Conservation (phyloP, 2,888 invertebrate genomes). For the Itoplectis maculator region DNA sequence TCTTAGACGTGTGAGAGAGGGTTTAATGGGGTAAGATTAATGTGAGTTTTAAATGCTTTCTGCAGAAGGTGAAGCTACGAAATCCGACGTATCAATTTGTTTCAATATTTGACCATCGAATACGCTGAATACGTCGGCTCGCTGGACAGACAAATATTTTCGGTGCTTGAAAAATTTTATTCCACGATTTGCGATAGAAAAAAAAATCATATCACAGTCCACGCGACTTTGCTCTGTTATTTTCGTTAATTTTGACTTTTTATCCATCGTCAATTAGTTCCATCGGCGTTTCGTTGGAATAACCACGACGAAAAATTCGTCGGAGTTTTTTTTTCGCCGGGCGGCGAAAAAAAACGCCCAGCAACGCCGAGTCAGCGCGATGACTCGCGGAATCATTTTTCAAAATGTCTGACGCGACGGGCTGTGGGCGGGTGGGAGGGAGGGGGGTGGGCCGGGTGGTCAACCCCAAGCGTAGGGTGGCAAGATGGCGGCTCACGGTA, state of each 20-base stretch:
- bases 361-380: slow-evolving; percentile 70
- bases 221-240: background rate
- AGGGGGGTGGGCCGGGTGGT: slow-evolving; percentile 79
- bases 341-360: background rate
- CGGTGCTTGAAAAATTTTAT: too few species aligned
- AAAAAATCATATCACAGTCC: background rate
- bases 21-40: too few species aligned
- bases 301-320: background rate
- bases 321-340: background rate
- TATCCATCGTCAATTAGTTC: background rate
- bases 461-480: slow-evolving; percentile 84
- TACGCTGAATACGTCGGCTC: too few species aligned
- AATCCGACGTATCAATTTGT: too few species aligned
- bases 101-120: too few species aligned
- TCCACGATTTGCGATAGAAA: too few species aligned
- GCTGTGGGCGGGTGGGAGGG: slow-evolving; percentile 68
- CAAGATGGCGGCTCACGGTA: slow-evolving; percentile 85
- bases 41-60: too few species aligned
- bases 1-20: too few species aligned
- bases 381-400: slow-evolving; percentile 84
- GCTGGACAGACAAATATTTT: too few species aligned
- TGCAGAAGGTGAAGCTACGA: too few species aligned
- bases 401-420: slow-evolving; percentile 83
- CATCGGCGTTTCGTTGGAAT: background rate
- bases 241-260: background rate